Evolutionary conservation across 2,888 invertebrate species (phyloP), one percentile per base, ranked within the genome.

Genomic region (Andrena bicolor): DNA sequence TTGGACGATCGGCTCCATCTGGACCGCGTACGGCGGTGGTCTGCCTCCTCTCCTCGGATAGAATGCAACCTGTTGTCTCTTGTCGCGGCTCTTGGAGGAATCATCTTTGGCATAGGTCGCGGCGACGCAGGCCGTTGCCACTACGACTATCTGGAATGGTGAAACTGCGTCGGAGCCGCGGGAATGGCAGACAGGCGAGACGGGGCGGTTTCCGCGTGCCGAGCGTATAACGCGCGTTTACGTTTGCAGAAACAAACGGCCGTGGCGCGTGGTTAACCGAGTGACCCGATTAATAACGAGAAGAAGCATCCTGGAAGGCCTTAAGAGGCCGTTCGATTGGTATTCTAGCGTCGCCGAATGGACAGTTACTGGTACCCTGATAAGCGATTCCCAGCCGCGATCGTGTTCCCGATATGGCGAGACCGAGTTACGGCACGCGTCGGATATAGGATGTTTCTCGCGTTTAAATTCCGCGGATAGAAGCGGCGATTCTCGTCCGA

Each of bases 1-100:
- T 89, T 97, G 97, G 26, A 96, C 96, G 68, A 97, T 95, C 8
- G 97, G 97, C 92, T 97, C 97, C 97, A 97, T 97, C 93, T 96
- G 96, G 6, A 97, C 97, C 2, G 97, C 97, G 90, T 97, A 97
- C 0, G 97, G 96, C 3, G 97, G 97, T 73, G 96, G 93, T n/a
- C 92, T 90, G 23, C 87, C 91, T 10, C 87, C 90, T 66, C 93
- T 90, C 60, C 93, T 85, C 0, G 91, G 82, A 73, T 90, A 90
- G 75, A 88, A 92, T 0, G 89, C 80, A n/a, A 92, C 81, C 70
- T 93, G 93, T 72, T 92, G 92, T 48, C 93, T 86, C 84, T 94
- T 94, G 53, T 90, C 92, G 4, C 94, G 93, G 23, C 64, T 85
- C 49, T 89, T 89, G 64, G 78, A 73, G 48, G 84, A 63, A 41